Conservation (phyloP, 2,888 invertebrate species). For the Apocheima hispidaria region DNA sequence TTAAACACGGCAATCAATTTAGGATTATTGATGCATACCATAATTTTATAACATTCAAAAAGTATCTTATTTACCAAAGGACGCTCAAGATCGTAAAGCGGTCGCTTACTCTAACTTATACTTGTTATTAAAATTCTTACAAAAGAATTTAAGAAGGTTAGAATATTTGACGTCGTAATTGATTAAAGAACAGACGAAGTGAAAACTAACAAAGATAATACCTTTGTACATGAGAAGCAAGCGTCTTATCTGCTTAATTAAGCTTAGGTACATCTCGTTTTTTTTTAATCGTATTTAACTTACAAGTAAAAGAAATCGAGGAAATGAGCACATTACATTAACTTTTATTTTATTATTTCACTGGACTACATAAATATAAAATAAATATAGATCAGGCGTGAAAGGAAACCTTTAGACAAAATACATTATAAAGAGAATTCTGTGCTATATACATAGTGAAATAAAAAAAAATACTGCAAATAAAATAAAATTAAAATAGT, state of each 20-base stretch:
- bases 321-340: too few relatives aligned
- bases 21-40: neutral
- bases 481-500: too few relatives aligned
- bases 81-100: conserved; percentile 8
- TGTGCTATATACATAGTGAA: too few relatives aligned
- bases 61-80: conserved; percentile 1
- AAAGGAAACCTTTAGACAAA: too few relatives aligned
- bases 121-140: conserved; percentile 25
- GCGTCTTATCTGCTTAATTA: conserved; percentile 11
- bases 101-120: conserved; percentile 7
- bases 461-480: too few relatives aligned
- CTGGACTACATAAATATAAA: too few relatives aligned
- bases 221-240: conserved; percentile 2
- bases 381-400: too few relatives aligned
- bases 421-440: too few relatives aligned
- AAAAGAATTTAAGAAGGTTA: conserved; percentile 24
- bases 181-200: conserved; percentile 25
- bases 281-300: too few relatives aligned
- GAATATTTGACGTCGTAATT: conserved; percentile 23
- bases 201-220: conserved; percentile 18
- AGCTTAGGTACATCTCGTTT: conserved; percentile 12
- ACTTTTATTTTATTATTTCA: too few relatives aligned
- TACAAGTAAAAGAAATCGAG: neutral
- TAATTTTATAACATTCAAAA: neutral
- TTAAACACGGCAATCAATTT: neutral